These are phyloP conservation scores for Ormyrus nitidulus DNA, from an alignment of 2,888 invertebrate genomes.

Conservation along the genomic window DNA sequence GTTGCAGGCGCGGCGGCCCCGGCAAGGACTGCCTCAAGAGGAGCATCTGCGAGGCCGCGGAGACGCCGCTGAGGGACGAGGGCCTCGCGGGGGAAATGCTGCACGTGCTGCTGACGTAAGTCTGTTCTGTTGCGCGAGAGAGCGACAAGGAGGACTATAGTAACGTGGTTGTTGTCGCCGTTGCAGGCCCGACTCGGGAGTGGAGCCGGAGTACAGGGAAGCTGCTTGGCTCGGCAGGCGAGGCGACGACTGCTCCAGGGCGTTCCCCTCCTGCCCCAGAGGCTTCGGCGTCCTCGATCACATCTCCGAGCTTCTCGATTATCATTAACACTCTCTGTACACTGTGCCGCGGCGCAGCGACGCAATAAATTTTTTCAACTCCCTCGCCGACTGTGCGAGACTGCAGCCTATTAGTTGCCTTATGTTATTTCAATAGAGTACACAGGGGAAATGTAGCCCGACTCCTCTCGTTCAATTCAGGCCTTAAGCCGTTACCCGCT, in stretches of 20 bases:
- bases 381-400: background rate
- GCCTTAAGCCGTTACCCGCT: too few species aligned
- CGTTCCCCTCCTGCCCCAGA: constrained; percentile 81
- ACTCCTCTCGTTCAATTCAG: background rate
- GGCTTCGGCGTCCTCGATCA: constrained; percentile 80
- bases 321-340: constrained; percentile 26
- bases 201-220: constrained; percentile 77
- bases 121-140: constrained; percentile 21
- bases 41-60: constrained; percentile 82
- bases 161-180: constrained; percentile 10
- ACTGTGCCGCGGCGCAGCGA: too few species aligned
- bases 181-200: constrained; percentile 77
- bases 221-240: constrained; percentile 81
- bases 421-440: constrained; percentile 1
- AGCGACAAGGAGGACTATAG: background rate
- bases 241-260: constrained; percentile 81
- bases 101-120: constrained; percentile 75
- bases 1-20: constrained; percentile 79
- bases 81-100: constrained; percentile 79
- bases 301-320: constrained; percentile 58
- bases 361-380: background rate
- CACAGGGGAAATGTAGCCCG: background rate
- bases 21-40: constrained; percentile 80
- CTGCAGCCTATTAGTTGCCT: background rate
- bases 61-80: constrained; percentile 78